phyloP scores from a whole-genome alignment of 2,113 vertebrate species.

The Heterochromis multidens region DNA sequence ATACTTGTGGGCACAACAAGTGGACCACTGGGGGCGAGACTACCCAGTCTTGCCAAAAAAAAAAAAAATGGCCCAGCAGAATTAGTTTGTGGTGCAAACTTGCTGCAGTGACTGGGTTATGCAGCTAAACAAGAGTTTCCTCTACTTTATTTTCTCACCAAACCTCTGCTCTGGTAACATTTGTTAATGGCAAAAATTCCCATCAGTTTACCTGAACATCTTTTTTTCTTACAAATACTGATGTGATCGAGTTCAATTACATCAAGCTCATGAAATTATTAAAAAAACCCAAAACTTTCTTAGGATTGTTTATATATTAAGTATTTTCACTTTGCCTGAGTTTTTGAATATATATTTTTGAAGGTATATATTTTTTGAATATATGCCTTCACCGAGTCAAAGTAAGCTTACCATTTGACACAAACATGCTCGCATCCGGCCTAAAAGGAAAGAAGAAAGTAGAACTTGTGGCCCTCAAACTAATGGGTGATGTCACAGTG shows the following conservation, averaged over 20 bases:
- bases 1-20: not conserved
- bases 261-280: not conserved
- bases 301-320: not conserved
- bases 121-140: not conserved
- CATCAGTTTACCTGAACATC: not conserved
- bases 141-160: not conserved
- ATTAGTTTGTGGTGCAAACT: not conserved
- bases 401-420: not conserved
- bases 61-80: not conserved
- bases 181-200: not conserved
- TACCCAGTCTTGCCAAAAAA: not conserved
- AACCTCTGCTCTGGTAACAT: not conserved
- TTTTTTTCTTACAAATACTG: not conserved
- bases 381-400: not conserved
- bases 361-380: too few relatives aligned
- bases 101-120: not conserved
- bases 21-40: not conserved
- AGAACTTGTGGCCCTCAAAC: not conserved
- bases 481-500: not conserved
- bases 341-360: not conserved
- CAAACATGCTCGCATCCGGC: not conserved
- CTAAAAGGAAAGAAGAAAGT: not conserved
- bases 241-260: not conserved
- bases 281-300: not conserved
- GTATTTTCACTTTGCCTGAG: not conserved